These are phyloP conservation scores for Andrena cerasifolii DNA, from an alignment of 1,140 invertebrate genomes.

Conservation along the genomic window DNA sequence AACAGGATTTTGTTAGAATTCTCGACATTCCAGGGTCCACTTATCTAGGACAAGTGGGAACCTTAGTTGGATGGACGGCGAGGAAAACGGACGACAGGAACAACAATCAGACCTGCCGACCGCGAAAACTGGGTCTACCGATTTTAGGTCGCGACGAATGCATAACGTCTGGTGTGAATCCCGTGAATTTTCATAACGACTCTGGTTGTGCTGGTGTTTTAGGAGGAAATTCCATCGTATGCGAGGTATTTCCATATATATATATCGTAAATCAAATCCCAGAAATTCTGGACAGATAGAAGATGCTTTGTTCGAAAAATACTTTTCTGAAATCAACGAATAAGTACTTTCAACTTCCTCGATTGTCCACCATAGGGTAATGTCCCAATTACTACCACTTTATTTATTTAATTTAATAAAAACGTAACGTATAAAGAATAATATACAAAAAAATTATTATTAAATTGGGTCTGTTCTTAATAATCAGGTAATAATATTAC, in stretches of 20 bases:
- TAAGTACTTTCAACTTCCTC: no score
- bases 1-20: neutral
- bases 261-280: conserved; percentile 1
- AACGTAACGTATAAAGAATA: no score
- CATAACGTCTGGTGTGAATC: conserved; percentile 71
- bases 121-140: conserved; percentile 81
- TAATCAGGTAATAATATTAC: no score
- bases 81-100: conserved; percentile 39
- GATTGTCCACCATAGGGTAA: no score
- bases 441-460: no score
- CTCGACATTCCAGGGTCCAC: conserved; percentile 72
- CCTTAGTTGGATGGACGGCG: conserved; percentile 83
- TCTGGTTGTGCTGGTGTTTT: conserved; percentile 82
- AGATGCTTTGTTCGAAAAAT: no score
- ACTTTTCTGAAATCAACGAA: no score
- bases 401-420: no score
- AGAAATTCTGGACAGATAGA: no score
- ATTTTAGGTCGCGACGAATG: conserved; percentile 80
- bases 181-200: conserved; percentile 76
- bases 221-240: conserved; percentile 79
- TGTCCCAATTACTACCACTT: no score
- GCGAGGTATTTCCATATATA: conserved; percentile 73
- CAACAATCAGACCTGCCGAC: conserved; percentile 74
- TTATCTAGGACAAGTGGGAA: conserved; percentile 83
- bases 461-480: no score